phyloP scores from a whole-genome alignment of 2,113 vertebrate species.

The Scomber colias region DNA sequence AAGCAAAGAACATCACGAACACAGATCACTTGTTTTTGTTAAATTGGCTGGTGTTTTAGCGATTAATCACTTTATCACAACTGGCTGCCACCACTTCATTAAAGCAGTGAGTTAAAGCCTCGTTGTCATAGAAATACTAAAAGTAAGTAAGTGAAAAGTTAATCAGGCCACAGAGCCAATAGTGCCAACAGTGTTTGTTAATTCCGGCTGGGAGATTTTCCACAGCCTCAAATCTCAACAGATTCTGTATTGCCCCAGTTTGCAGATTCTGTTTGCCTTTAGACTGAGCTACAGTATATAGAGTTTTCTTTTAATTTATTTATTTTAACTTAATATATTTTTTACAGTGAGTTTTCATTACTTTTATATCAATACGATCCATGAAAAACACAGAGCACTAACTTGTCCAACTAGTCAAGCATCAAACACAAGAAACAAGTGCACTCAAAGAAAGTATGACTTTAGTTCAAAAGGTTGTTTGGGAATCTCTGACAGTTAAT shows the following conservation, averaged over 20 bases:
- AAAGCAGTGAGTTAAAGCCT: slow-evolving; percentile 26
- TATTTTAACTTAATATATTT: too few relatives aligned
- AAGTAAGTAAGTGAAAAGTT: slow-evolving; percentile 7
- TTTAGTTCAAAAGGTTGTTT: slow-evolving; percentile 7
- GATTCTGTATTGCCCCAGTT: slow-evolving; percentile 2
- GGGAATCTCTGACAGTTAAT: slow-evolving; percentile 2
- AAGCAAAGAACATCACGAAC: background rate
- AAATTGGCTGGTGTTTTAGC: background rate
- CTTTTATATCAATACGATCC: too few relatives aligned
- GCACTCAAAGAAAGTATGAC: slow-evolving; percentile 2
- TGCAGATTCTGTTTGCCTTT: slow-evolving; percentile 24
- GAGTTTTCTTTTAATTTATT: background rate
- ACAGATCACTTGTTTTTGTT: slow-evolving; percentile 11
- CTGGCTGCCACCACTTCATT: slow-evolving; percentile 15
- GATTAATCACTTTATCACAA: slow-evolving; percentile 43
- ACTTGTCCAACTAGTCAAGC: too few relatives aligned
- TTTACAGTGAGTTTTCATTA: too few relatives aligned
- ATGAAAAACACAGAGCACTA: too few relatives aligned
- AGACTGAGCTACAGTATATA: background rate
- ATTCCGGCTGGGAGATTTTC: background rate
- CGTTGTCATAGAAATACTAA: slow-evolving; percentile 18
- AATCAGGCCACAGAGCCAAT: slow-evolving; percentile 22
- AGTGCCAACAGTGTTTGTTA: background rate
- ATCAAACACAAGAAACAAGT: too few relatives aligned
- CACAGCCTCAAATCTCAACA: slow-evolving; percentile 11